phyloP scores from a whole-genome alignment of 1,140 invertebrate genomes.

The Lordiphosa clarofinis region DNA sequence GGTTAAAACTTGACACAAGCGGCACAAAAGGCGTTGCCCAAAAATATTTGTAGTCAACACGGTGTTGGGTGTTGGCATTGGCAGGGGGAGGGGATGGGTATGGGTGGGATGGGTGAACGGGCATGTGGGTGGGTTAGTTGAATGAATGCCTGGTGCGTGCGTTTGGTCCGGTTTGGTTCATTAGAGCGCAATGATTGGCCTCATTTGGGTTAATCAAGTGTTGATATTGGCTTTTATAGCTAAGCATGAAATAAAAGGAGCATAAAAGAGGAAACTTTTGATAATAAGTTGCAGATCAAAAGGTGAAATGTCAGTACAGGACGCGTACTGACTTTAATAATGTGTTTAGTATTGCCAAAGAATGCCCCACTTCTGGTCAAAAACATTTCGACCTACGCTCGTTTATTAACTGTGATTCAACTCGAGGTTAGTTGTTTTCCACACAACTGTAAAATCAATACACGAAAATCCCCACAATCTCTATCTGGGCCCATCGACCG shows the following conservation, averaged over 20 bases:
- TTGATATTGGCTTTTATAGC: conserved; percentile 58
- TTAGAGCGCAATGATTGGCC: conserved; percentile 72
- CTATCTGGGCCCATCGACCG: too few relatives aligned
- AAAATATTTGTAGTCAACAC: conserved; percentile 53
- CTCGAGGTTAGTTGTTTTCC: too few relatives aligned
- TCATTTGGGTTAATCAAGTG: conserved; percentile 76
- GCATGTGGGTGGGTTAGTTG: conserved; percentile 1
- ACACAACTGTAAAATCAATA: too few relatives aligned
- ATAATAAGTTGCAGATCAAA: too few relatives aligned
- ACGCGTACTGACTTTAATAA: too few relatives aligned
- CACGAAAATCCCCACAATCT: too few relatives aligned
- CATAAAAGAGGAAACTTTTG: conserved; percentile 1
- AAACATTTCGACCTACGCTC: too few relatives aligned
- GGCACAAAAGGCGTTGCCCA: conserved; percentile 56
- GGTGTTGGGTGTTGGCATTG: not conserved
- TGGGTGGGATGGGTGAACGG: conserved; percentile 5
- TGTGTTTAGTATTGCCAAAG: too few relatives aligned
- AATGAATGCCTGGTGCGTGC: conserved; percentile 43
- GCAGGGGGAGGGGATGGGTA: not conserved
- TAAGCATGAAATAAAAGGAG: conserved; percentile 1
- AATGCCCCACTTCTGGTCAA: too few relatives aligned
- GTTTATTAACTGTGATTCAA: too few relatives aligned
- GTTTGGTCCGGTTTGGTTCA: conserved; percentile 63
- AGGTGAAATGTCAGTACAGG: too few relatives aligned
- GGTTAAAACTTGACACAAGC: conserved; percentile 36